Conservation (phyloP, 2,888 invertebrate genomes). For the Thereva unica region DNA sequence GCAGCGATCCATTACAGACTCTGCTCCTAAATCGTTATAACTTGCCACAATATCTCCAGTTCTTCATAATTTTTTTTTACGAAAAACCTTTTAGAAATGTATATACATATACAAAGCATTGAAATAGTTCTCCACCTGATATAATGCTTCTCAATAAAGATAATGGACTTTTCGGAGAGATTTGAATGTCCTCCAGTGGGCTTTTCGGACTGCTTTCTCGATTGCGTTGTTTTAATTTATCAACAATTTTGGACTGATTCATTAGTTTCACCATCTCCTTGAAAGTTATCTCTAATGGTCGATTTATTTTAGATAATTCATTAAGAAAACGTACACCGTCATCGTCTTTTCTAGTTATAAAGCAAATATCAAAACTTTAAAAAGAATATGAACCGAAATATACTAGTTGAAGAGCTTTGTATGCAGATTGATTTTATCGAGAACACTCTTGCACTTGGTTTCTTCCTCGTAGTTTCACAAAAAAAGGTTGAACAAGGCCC, state of each 20-base stretch:
- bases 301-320: conserved; percentile 65
- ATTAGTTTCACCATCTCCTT: conserved; percentile 77
- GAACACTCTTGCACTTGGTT: too few relatives aligned
- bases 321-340: conserved; percentile 69
- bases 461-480: too few relatives aligned
- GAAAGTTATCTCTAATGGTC: conserved; percentile 70
- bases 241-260: conserved; percentile 76
- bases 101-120: background rate
- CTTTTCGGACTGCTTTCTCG: conserved; percentile 11
- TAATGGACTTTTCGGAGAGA: conserved; percentile 68
- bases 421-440: too few relatives aligned
- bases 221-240: conserved; percentile 49
- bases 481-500: too few relatives aligned
- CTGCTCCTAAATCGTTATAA: conserved; percentile 83
- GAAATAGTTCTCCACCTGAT: conserved; percentile 65
- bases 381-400: background rate
- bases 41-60: conserved; percentile 83
- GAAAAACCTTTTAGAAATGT: background rate
- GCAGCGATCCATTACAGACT: conserved; percentile 73
- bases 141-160: conserved; percentile 78
- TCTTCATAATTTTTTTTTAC: conserved; percentile 93
- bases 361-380: background rate
- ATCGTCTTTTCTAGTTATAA: conserved; percentile 65
- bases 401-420: too few relatives aligned
- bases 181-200: conserved; percentile 41